Conservation (phyloP, 2,113 vertebrate genomes). For the Dicrurus megarhynchus region DNA sequence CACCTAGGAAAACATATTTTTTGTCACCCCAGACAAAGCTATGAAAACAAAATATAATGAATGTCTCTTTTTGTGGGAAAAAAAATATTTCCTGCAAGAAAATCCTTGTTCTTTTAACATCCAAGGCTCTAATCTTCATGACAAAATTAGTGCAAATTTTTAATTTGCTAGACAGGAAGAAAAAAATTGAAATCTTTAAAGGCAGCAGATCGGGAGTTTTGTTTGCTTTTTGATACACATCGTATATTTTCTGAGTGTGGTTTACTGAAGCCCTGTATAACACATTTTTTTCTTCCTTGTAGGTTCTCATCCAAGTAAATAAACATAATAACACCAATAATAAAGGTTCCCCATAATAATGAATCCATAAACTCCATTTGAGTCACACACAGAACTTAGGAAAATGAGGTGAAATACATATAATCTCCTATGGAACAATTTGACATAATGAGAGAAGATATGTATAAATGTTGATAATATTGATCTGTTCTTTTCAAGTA, state of each 20-base stretch:
- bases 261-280: neutral
- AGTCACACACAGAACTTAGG: neutral
- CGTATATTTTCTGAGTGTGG: neutral
- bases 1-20: neutral
- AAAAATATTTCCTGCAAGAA: neutral
- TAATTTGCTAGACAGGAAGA: neutral
- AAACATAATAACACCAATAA: neutral
- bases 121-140: neutral
- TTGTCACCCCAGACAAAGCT: neutral
- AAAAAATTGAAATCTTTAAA: neutral
- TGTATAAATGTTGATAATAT: neutral
- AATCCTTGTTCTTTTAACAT: neutral
- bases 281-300: neutral
- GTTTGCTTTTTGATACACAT: neutral
- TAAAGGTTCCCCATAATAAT: neutral
- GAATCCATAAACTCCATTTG: neutral
- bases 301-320: neutral
- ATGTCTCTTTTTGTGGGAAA: neutral
- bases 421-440: neutral
- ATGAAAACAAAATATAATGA: neutral
- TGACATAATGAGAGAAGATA: neutral
- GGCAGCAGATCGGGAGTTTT: accelerated
- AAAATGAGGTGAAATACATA: neutral
- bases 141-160: neutral
- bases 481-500: neutral